Evolutionary conservation across 2,888 invertebrate species (phyloP).

Genomic region (Morpho helenor): DNA sequence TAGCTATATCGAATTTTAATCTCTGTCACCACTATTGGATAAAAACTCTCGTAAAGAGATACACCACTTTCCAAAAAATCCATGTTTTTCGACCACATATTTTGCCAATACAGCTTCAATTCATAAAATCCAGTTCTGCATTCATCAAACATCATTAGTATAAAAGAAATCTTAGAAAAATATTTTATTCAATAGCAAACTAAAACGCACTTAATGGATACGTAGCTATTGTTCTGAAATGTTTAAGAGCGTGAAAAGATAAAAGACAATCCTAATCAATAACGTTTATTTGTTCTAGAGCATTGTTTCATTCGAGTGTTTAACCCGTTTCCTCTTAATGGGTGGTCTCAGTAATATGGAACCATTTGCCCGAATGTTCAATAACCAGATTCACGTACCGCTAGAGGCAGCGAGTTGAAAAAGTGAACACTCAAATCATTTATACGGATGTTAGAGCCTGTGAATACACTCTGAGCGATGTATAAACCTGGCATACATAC

Average conservation of each 20-base stretch:
- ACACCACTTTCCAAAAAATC: no score
- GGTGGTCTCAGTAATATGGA: slow-evolving; percentile 14
- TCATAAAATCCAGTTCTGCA: no score
- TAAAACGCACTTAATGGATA: no score
- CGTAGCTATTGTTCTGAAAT: no score
- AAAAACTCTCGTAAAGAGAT: no score
- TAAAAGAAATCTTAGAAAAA: no score
- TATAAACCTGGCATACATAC: neutral
- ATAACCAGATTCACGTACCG: slow-evolving; percentile 5
- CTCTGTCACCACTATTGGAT: no score
- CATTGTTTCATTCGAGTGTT: slow-evolving; percentile 11
- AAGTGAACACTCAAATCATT: slow-evolving; percentile 1
- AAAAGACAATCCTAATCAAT: slow-evolving; percentile 3
- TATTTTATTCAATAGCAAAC: no score
- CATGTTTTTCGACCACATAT: no score
- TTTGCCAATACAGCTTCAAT: no score
- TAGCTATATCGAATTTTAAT: no score
- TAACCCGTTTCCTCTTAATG: slow-evolving; percentile 16
- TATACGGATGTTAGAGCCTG: neutral
- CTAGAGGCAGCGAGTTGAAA: slow-evolving; percentile 1
- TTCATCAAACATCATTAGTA: no score
- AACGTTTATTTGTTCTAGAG: slow-evolving; percentile 15
- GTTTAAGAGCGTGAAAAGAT: neutral
- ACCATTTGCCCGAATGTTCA: slow-evolving; percentile 3
- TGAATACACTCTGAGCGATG: neutral